phyloP scores from a whole-genome alignment of 2,888 invertebrate genomes.

The Pyrgus malvae region DNA sequence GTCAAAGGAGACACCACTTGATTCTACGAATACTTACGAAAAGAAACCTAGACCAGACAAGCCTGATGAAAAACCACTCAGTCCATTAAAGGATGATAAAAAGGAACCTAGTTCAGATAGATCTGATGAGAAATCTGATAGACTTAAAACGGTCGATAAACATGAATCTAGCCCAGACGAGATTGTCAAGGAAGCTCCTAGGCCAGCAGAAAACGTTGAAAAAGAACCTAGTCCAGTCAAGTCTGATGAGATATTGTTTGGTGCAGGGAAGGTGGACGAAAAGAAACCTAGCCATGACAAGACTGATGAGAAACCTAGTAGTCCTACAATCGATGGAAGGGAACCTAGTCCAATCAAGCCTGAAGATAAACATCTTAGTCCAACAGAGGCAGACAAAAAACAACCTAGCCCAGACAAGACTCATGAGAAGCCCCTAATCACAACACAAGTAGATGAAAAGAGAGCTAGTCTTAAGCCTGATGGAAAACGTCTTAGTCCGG shows the following conservation, averaged over 20 bases:
- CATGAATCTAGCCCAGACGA: constrained; percentile 28
- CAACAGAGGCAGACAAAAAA: constrained; percentile 18
- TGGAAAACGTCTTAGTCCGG: not conserved
- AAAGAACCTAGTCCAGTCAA: not conserved
- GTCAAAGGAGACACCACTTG: too few species aligned
- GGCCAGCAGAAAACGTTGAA: too few species aligned
- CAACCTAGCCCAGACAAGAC: constrained; percentile 24
- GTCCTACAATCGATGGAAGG: too few species aligned
- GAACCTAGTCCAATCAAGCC: constrained; percentile 17
- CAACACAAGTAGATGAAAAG: constrained; percentile 4
- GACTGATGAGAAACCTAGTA: not conserved
- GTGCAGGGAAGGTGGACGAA: not conserved
- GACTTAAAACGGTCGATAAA: constrained; percentile 4
- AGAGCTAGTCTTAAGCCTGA: not conserved
- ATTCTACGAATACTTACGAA: too few species aligned
- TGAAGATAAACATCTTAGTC: constrained; percentile 4
- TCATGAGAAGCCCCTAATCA: constrained; percentile 15
- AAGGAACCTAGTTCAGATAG: constrained; percentile 14
- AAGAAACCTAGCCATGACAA: not conserved
- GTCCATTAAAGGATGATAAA: too few species aligned
- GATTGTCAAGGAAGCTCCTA: constrained; percentile 2
- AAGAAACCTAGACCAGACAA: not conserved
- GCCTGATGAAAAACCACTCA: not conserved
- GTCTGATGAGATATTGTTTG: not conserved
- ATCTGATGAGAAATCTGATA: constrained; percentile 8